Evolutionary conservation across 1,140 invertebrate species (phyloP).

Genomic region (Drosophila azteca): DNA sequence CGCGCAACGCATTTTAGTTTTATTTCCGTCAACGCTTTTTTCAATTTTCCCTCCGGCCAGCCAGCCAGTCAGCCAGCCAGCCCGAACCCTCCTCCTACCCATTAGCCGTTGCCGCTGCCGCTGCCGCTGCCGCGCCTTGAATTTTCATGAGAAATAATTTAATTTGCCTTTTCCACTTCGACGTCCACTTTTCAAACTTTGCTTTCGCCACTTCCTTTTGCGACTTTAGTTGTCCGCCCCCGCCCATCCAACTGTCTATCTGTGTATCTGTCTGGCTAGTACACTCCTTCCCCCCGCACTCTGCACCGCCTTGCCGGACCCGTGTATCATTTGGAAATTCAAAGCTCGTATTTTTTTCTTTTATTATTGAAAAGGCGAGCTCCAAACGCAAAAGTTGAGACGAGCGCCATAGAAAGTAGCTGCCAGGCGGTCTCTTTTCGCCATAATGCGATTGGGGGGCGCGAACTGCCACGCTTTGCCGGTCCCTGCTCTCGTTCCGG

Average conservation of each 20-base stretch:
- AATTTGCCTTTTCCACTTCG: slow-evolving; percentile 77
- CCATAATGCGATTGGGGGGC: slow-evolving; percentile 59
- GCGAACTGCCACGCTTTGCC: slow-evolving; percentile 51
- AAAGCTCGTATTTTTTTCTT: slow-evolving; percentile 69
- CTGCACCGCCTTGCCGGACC: background rate
- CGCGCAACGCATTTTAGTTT: slow-evolving; percentile 70
- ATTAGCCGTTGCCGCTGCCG: background rate
- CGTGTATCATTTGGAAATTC: slow-evolving; percentile 73
- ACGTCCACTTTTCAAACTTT: slow-evolving; percentile 76
- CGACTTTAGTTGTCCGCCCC: slow-evolving; percentile 55
- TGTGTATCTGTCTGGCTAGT: too few relatives aligned
- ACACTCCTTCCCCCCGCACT: background rate
- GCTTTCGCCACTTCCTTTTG: slow-evolving; percentile 63
- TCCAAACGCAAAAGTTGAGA: slow-evolving; percentile 41
- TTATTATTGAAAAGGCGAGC: slow-evolving; percentile 63
- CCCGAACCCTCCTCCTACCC: background rate
- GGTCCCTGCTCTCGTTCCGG: slow-evolving; percentile 4
- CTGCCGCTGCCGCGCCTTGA: slow-evolving; percentile 33
- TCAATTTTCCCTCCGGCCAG: slow-evolving; percentile 48
- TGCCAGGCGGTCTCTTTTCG: slow-evolving; percentile 39
- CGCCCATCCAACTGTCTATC: slow-evolving; percentile 7
- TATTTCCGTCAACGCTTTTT: slow-evolving; percentile 66
- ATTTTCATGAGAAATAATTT: slow-evolving; percentile 77
- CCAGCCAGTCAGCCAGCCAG: background rate
- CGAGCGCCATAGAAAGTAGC: slow-evolving; percentile 63